A percentile compares a stretch with the other conserved stretches of the same genome.
phyloP scores from a whole-genome alignment of 2,797 vertebrate species.

The Alectoris magna region DNA sequence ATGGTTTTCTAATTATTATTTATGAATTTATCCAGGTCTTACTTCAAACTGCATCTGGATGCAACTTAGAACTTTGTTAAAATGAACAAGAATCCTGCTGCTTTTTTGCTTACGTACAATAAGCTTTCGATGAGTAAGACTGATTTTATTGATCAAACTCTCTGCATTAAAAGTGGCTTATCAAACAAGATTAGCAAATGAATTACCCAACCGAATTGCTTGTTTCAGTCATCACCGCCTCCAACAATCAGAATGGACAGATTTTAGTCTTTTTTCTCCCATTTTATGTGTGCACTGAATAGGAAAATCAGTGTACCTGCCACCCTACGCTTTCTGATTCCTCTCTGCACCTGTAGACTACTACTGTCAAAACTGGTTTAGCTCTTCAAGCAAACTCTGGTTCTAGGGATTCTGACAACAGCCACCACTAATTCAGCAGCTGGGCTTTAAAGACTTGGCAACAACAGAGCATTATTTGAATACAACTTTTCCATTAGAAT shows the following conservation, averaged over 20 bases:
- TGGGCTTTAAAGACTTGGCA: slow-evolving; percentile 54
- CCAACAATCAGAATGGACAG: not conserved
- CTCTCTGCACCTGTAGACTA: slow-evolving; percentile 21
- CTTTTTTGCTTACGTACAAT: not conserved
- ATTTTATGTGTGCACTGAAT: not conserved
- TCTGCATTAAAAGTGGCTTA: not conserved
- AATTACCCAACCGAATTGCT: not conserved
- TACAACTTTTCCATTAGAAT: not conserved
- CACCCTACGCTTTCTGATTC: slow-evolving; percentile 1
- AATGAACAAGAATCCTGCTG: not conserved
- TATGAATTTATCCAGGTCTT: not conserved
- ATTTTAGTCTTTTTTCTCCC: not conserved
- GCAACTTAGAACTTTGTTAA: not conserved
- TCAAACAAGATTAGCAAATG: slow-evolving; percentile 1
- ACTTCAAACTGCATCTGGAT: not conserved
- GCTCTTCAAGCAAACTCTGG: slow-evolving; percentile 1
- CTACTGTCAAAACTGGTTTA: not conserved
- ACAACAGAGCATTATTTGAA: slow-evolving; percentile 11
- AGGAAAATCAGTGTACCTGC: not conserved
- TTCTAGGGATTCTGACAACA: slow-evolving; percentile 25
- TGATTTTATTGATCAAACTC: not conserved
- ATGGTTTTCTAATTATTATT: not conserved
- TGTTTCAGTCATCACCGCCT: not conserved
- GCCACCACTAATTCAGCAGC: not conserved
- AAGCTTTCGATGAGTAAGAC: not conserved